phyloP scores from a whole-genome alignment of 2,797 vertebrate genomes.

The Percopsis omiscomaycus region DNA sequence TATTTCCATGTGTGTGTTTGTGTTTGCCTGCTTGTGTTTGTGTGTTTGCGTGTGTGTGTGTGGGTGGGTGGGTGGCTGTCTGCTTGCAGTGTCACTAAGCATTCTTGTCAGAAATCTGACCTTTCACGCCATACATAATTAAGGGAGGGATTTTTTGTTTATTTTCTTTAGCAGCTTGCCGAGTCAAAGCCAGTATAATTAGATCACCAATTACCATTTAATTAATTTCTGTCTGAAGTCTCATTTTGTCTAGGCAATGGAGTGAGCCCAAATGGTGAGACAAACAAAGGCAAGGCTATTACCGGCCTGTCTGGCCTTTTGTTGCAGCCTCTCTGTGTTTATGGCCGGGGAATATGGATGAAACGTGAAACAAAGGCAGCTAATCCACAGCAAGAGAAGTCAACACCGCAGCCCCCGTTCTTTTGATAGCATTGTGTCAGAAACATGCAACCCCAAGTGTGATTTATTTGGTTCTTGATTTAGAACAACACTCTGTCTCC shows the following conservation, averaged over 20 bases:
- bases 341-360: conserved; percentile 78
- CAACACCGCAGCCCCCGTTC: conserved; percentile 59
- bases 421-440: conserved; percentile 73
- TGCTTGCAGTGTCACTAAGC: conserved; percentile 77
- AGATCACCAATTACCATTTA: conserved; percentile 86
- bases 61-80: conserved; percentile 48
- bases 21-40: conserved; percentile 31
- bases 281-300: conserved; percentile 80
- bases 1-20: conserved; percentile 12
- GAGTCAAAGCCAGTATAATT: conserved; percentile 83
- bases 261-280: conserved; percentile 76
- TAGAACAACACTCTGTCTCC: conserved; percentile 54
- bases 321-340: conserved; percentile 72
- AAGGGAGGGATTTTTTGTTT: conserved; percentile 81
- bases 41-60: conserved; percentile 23
- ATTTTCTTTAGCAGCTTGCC: conserved; percentile 78
- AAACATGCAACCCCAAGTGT: conserved; percentile 61
- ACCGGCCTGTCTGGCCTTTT: conserved; percentile 76
- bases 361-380: conserved; percentile 77
- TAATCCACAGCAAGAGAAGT: conserved; percentile 73
- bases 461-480: conserved; percentile 73
- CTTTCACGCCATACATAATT: conserved; percentile 81
- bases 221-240: conserved; percentile 85
- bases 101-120: conserved; percentile 83
- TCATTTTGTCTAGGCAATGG: conserved; percentile 78